These are phyloP conservation scores for Nesidiocoris tenuis DNA, from an alignment of 2,888 invertebrate genomes.

Conservation along the genomic window DNA sequence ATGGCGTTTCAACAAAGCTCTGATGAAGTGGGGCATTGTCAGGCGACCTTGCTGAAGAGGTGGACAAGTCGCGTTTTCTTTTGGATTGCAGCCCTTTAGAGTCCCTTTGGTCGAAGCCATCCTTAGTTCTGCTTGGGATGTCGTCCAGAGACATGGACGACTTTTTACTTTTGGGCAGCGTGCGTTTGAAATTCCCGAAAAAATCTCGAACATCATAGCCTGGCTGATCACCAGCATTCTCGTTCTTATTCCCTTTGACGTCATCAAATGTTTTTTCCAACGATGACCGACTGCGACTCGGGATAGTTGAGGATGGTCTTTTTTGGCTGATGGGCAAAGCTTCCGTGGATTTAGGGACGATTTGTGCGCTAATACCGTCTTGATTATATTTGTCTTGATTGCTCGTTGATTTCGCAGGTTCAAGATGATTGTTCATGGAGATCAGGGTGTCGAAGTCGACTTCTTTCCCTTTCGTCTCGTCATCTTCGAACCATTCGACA, in stretches of 20 bases:
- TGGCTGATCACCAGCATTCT: background rate
- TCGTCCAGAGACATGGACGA: slow-evolving; percentile 22
- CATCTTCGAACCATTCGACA: slow-evolving; percentile 38
- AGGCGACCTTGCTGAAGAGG: background rate
- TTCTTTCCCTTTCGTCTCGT: slow-evolving; percentile 39
- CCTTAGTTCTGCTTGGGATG: background rate
- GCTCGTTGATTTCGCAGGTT: background rate
- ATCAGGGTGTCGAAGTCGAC: slow-evolving; percentile 33
- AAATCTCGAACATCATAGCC: background rate
- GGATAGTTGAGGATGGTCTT: background rate
- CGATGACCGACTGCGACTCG: slow-evolving; percentile 12
- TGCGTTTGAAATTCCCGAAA: background rate
- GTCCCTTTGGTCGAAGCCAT: background rate
- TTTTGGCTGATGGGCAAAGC: background rate
- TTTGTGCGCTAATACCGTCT: background rate
- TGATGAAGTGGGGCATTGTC: background rate
- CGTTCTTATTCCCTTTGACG: background rate
- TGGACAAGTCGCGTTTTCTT: background rate
- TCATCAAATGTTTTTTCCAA: background rate
- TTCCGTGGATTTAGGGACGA: background rate
- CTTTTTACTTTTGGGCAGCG: background rate
- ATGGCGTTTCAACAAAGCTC: background rate
- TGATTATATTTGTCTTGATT: background rate
- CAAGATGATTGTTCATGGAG: slow-evolving; percentile 31
- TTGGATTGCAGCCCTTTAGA: background rate